Conservation (phyloP, 2,888 invertebrate species). For the Uropetala carovei region DNA sequence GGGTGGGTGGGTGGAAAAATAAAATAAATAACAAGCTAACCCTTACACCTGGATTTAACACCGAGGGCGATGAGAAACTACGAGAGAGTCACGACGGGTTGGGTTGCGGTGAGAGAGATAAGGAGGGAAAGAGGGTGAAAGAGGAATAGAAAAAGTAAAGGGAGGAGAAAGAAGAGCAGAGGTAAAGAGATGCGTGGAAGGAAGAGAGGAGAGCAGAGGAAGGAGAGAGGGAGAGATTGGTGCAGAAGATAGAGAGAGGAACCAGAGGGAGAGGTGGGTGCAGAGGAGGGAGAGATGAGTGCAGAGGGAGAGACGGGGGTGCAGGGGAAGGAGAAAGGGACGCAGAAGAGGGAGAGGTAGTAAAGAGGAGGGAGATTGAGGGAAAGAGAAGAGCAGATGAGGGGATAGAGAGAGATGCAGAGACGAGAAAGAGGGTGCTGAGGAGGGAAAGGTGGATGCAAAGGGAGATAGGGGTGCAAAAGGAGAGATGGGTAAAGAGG, state of each 20-base stretch:
- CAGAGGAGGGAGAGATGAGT: not conserved
- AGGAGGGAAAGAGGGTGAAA: not conserved
- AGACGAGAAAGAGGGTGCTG: not conserved
- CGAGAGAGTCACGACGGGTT: not conserved
- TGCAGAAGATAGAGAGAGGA: not conserved
- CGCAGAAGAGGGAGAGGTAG: not conserved
- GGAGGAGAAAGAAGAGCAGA: not conserved
- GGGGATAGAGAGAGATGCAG: not conserved
- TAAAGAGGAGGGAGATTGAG: not conserved
- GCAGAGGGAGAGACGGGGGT: not conserved
- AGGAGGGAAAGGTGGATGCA: not conserved
- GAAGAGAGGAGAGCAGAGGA: not conserved
- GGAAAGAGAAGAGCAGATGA: not conserved
- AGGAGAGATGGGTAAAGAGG: too few species aligned
- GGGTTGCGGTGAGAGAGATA: not conserved
- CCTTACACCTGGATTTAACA: slow-evolving; percentile 32
- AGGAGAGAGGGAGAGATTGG: not conserved
- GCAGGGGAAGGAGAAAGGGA: not conserved
- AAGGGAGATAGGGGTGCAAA: not conserved
- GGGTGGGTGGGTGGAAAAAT: not conserved
- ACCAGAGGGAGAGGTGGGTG: too few species aligned
- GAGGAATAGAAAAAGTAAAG: not conserved
- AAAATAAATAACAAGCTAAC: not conserved
- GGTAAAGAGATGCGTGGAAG: not conserved
- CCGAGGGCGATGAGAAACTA: slow-evolving; percentile 8